Evolutionary conservation across 2,113 vertebrate genomes (phyloP), one percentile per base, ranked within the genome.

Genomic region (Corynorhinus townsendii): DNA sequence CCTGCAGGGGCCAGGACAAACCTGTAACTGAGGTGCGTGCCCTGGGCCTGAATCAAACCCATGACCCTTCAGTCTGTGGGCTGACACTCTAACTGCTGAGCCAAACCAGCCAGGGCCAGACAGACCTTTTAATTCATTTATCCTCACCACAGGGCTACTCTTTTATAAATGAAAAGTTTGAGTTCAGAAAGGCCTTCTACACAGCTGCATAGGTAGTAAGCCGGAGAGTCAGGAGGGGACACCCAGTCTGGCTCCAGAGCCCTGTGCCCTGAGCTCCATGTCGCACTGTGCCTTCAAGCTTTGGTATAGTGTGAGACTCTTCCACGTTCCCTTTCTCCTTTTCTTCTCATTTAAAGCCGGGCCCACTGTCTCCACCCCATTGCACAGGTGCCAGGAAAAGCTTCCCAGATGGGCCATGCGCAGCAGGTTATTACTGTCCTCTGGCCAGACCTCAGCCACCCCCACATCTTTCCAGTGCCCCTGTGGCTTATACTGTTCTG

Each of bases 351-450:
- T 9, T 49, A 28, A 80, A 71, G 38, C 38, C 12, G 28, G 5
- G 16, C 24, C 40, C 35, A 1, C 30, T n/a, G 15, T 26, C 69
- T 83, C 40, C 33, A 59, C 16, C 49, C 45, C 0, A 52, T 33
- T 35, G 17, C 79, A 64, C 20, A 96, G 96, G 80, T 2, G 11
- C 85, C 24, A 94, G 92, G 6, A 96, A 94, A 86, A 47, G 30
- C 49, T 35, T 35, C 72, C 95, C 96, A 5, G 95, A 93, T 11
- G 85, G 94, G 88, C 93, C 68, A 0, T 95, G 96, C 33, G 92
- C 52, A 28, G 38, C 69, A 2, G 96, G 98, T 28, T 98, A 90
- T 59, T 97, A 86, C 73, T 98, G 97, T 59, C 96, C 95, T 1
- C 95, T 72, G 98, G 95, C 22, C 98, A 98, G 86, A 71, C 66